phyloP scores from a whole-genome alignment of 2,888 invertebrate genomes.

The Scaptomyza reducta region DNA sequence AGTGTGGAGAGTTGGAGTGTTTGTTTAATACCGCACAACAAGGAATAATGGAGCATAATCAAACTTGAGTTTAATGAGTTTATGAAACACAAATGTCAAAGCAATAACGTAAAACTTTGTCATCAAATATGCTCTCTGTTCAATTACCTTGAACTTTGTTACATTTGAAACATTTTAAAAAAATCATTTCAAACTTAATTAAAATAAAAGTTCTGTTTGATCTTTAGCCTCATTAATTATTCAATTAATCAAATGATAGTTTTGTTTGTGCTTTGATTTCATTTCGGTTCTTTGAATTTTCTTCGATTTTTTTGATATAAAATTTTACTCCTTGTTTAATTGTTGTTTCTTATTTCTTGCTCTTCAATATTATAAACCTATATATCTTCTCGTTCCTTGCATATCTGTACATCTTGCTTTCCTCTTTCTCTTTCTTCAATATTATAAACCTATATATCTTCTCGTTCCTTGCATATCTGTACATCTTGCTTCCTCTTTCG shows the following conservation, averaged over 20 bases:
- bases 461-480: neutral
- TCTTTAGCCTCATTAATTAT: neutral
- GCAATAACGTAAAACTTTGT: constrained; percentile 2
- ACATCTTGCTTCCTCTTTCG: neutral
- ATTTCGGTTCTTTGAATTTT: too few relatives aligned
- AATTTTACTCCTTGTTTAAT: too few relatives aligned
- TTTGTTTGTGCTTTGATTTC: too few relatives aligned
- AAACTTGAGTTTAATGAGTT: constrained; percentile 15
- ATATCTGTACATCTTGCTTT: neutral
- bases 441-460: too few relatives aligned
- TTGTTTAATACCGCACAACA: constrained; percentile 8
- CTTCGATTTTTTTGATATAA: neutral
- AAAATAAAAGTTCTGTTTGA: constrained; percentile 1
- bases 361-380: too few relatives aligned
- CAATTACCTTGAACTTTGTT: neutral
- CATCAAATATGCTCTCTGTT: neutral
- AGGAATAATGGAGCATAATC: constrained; percentile 13
- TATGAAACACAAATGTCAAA: neutral
- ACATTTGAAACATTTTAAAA: too few relatives aligned
- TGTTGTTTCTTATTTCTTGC: too few relatives aligned
- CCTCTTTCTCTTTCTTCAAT: neutral
- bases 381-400: neutral
- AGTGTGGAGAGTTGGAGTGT: neutral
- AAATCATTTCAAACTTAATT: too few relatives aligned
- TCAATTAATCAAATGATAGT: too few relatives aligned